Evolutionary conservation across 2,888 invertebrate species (phyloP), one percentile per base, ranked within the genome.

Genomic region (Ectropis crepuscularia): DNA sequence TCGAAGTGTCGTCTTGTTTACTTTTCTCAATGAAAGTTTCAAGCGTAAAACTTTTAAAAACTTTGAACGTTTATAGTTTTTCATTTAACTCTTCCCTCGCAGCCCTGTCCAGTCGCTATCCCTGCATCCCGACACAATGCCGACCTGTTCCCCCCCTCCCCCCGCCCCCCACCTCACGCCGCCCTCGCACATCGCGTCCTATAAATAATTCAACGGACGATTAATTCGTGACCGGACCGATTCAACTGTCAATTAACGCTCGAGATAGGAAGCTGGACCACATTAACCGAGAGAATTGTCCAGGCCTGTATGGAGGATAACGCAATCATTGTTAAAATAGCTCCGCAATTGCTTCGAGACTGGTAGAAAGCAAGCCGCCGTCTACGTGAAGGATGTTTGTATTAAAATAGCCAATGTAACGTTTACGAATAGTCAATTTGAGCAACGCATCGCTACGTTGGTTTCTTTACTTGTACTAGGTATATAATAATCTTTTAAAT

Each of bases 221-320:
- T 91, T 90, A 91, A 90, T 90, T 88, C 90, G 83, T 87, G 85
- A 78, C 77, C 82, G 85, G 83, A 85, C 87, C 88, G 86, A 90
- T 90, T 89, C 90, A 87, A 82, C 90, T 90, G 91, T 90, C 91
- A 90, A 90, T 91, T 90, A 90, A 90, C 83, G 82, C 73, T 68
- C 72, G 70, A 71, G 70, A 72, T 72, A 68, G 51, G 58, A 46
- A 55, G 63, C 51, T 57, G 69, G 63, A 61, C 68, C 62, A 64
- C 68, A 57, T 66, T 61, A 51, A 65, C 38, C n/a, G 39, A 39
- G 37, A 61, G 49, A 55, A 49, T 45, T 50, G 61, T 38, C 37
- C 37, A 12, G 53, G 36, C 41, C 41, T 37, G 28, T 12, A 12
- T 6, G 6, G 36, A 12, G 48, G 53, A 60, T 53, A 48, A 48